These are phyloP conservation scores for Arrhopalites spinosus DNA, from an alignment of 2,888 invertebrate species.

Conservation along the genomic window DNA sequence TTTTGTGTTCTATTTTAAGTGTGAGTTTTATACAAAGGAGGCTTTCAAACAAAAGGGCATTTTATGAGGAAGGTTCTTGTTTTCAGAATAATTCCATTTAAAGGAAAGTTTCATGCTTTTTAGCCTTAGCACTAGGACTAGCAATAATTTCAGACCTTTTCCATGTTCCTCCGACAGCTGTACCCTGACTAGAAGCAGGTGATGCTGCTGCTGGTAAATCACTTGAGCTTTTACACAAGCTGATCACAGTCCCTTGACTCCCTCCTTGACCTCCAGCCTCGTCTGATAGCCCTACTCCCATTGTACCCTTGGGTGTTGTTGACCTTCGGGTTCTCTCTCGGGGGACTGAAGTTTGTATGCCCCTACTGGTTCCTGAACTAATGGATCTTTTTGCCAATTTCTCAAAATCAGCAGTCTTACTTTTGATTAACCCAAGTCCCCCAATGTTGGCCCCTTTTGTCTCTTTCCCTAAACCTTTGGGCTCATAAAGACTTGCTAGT, in stretches of 20 bases:
- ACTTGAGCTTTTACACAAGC: slow-evolving; percentile 39
- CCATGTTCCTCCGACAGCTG: slow-evolving; percentile 60
- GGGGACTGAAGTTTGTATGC: neutral
- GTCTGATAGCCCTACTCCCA: slow-evolving; percentile 48
- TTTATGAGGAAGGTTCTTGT: too few relatives aligned
- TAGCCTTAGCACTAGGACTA: slow-evolving; percentile 66
- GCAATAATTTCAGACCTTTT: slow-evolving; percentile 81
- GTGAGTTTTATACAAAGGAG: too few relatives aligned
- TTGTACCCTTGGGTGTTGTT: neutral
- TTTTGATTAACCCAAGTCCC: slow-evolving; percentile 49
- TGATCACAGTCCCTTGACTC: slow-evolving; percentile 50
- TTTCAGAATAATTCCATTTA: too few relatives aligned
- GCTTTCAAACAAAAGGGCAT: too few relatives aligned
- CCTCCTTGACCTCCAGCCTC: slow-evolving; percentile 44
- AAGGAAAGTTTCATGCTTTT: too few relatives aligned
- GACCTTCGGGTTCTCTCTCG: neutral
- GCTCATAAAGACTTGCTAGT: neutral
- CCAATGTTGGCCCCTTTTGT: slow-evolving; percentile 33
- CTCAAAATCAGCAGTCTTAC: slow-evolving; percentile 56
- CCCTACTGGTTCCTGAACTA: neutral
- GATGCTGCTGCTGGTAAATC: slow-evolving; percentile 28
- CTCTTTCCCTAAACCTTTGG: slow-evolving; percentile 43
- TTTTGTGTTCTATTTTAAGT: too few relatives aligned
- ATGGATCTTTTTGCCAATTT: slow-evolving; percentile 37
- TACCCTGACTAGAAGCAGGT: slow-evolving; percentile 58